Evolutionary conservation across 1,140 invertebrate genomes (phyloP), one percentile per base, ranked within the genome.

Genomic region (Camponotus floridanus): DNA sequence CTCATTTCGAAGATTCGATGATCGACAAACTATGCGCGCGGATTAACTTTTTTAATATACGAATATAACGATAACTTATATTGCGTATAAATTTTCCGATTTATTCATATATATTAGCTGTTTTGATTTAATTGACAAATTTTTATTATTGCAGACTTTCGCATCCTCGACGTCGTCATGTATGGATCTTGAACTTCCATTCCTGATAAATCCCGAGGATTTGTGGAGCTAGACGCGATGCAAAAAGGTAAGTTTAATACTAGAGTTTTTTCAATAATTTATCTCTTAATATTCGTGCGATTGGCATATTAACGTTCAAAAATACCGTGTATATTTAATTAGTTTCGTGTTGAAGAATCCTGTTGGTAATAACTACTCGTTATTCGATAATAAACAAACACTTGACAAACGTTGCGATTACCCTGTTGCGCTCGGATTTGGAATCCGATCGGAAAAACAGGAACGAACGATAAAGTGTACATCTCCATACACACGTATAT

Each of bases 1-100:
- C 83, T 76, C 76, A 36, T 76, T 79, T 26, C 87, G 88, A 76
- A 80, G 88, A 81, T 39, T 76, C 81, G 18, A 76, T 86, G 68
- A 81, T 86, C 83, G 87, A 79, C 74, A 61, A 88, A 80, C 83
- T 55, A 59, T 64, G 36, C 65, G 13, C 11, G 76, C 83, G 31
- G 11, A 67, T 80, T 68, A n/a, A 15, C 1, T 18, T 26, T 36
- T 1, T 4, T 42, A 4, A 5, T 26, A 0, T 11, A 21, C 18
- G 21, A 18, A 33, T 11, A 18, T 11, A 18, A 68, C n/a, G 15
- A 21, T 55, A 55, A 80, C 70, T 79, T 68, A 55, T 18, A 11
- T 31, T 51, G 15, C 18, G 3, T 18, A 51, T 51, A 51, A 15
- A 39, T n/a, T 33, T 42, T 15, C 15, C 45, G 62, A 36, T 31